A percentile compares a stretch with the other conserved stretches of the same genome.
These are phyloP conservation scores for Caenorhabditis sulstoni DNA, from an alignment of 2,888 invertebrate genomes.

Conservation along the genomic window DNA sequence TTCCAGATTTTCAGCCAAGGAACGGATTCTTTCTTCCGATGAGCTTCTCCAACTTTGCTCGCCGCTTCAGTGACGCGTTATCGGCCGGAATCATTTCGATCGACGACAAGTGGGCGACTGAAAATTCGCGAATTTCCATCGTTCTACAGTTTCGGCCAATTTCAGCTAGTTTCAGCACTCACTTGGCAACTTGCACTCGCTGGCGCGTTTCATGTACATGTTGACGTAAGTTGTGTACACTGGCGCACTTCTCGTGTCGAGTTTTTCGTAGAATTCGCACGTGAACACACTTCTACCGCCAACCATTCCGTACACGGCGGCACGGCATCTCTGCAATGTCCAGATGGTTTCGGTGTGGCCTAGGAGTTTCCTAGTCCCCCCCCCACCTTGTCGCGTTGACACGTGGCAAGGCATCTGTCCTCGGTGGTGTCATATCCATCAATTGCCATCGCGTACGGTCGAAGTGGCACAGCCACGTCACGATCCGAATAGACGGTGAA, in stretches of 20 bases:
- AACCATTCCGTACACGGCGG: slow-evolving; percentile 78
- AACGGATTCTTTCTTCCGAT: slow-evolving; percentile 67
- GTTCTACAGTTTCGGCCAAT: background rate
- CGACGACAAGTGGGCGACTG: slow-evolving; percentile 69
- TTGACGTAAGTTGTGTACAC: slow-evolving; percentile 77
- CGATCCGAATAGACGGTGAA: slow-evolving; percentile 79
- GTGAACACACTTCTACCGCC: slow-evolving; percentile 79
- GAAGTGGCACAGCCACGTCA: slow-evolving; percentile 72
- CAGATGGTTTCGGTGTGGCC: background rate
- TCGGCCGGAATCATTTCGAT: slow-evolving; percentile 72
- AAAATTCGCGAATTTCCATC: no score
- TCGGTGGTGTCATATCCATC: slow-evolving; percentile 76
- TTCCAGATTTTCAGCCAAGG: slow-evolving; percentile 52
- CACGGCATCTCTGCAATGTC: slow-evolving; percentile 73
- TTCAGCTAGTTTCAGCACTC: background rate
- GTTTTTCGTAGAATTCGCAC: slow-evolving; percentile 77
- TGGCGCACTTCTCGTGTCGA: slow-evolving; percentile 67
- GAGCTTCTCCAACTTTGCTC: slow-evolving; percentile 63
- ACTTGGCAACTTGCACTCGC: slow-evolving; percentile 66
- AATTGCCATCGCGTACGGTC: slow-evolving; percentile 77
- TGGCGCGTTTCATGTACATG: slow-evolving; percentile 75
- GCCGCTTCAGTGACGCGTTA: slow-evolving; percentile 68
- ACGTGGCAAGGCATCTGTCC: slow-evolving; percentile 78
- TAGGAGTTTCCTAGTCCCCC: no score
- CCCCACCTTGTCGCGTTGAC: slow-evolving; percentile 72